A percentile compares a stretch with the other conserved stretches of the same genome.
Conservation (phyloP, 37 sponge, comb jelly and placozoan species). For the Bolinopsis microptera region DNA sequence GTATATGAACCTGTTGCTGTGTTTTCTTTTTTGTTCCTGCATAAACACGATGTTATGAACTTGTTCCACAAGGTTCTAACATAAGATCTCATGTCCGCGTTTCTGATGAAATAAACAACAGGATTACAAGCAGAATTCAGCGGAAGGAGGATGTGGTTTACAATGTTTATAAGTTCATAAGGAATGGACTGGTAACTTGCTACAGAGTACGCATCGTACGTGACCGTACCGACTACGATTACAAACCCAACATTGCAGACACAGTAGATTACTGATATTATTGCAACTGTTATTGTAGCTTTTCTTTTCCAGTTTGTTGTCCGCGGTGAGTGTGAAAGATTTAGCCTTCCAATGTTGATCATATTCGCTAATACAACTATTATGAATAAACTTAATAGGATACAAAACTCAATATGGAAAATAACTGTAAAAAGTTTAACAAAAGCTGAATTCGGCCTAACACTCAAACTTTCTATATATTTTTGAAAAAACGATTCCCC, state of each 20-base stretch:
- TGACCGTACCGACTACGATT: background rate
- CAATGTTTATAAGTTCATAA: background rate
- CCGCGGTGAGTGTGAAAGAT: background rate
- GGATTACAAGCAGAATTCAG: background rate
- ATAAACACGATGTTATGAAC: no score
- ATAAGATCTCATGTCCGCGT: background rate
- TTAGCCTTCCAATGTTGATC: background rate
- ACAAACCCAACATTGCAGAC: background rate
- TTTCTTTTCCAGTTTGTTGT: background rate
- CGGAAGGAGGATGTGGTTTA: background rate
- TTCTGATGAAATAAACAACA: background rate
- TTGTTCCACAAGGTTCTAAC: background rate
- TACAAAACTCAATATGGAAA: background rate
- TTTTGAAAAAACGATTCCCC: background rate
- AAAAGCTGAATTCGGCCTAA: background rate
- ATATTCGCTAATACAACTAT: background rate
- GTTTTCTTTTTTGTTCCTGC: no score
- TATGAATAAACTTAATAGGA: background rate
- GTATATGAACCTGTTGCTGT: no score
- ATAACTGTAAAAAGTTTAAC: background rate
- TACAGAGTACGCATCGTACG: background rate
- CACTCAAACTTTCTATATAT: background rate
- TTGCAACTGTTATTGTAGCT: background rate
- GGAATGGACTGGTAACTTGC: background rate
- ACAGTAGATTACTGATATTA: background rate